Evolutionary conservation across 2,113 vertebrate genomes (phyloP).

Genomic region (Triplophysa dalaica): DNA sequence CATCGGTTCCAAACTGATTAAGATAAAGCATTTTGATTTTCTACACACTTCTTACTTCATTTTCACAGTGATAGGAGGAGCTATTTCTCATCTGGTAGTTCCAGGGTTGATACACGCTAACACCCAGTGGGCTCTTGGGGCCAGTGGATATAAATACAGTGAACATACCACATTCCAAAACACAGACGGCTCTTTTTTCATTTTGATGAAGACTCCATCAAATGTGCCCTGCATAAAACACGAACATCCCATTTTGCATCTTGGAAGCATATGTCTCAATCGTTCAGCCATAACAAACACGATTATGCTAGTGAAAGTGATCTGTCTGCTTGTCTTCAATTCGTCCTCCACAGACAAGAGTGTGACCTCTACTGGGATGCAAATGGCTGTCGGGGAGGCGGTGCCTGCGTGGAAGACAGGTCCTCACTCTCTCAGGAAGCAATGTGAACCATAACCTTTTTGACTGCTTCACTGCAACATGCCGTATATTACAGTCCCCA

Average conservation of each 20-base stretch:
- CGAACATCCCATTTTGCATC: conserved; percentile 42
- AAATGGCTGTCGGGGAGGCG: conserved; percentile 37
- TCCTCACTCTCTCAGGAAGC: conserved; percentile 41
- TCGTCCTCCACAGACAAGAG: conserved; percentile 43
- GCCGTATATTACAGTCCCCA: conserved; percentile 25
- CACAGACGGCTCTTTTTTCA: conserved; percentile 15
- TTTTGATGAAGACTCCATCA: conserved; percentile 48
- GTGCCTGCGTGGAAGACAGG: conserved; percentile 32
- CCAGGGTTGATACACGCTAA: not conserved
- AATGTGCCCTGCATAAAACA: conserved; percentile 43
- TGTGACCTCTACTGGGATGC: conserved; percentile 52
- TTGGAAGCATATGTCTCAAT: conserved; percentile 51
- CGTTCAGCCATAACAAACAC: conserved; percentile 57
- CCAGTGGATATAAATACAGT: conserved; percentile 10
- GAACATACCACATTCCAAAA: not conserved
- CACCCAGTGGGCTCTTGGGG: not conserved
- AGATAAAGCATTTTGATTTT: not conserved
- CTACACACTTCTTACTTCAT: not conserved
- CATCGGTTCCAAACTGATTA: no score
- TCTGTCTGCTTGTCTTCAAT: conserved; percentile 56
- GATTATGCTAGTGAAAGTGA: conserved; percentile 56
- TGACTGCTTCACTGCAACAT: conserved; percentile 16
- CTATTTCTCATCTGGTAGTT: conserved; percentile 22
- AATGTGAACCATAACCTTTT: conserved; percentile 19
- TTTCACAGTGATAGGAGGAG: not conserved